Evolutionary conservation across 2,888 invertebrate genomes (phyloP).

Genomic region (Sphinx pinastri): DNA sequence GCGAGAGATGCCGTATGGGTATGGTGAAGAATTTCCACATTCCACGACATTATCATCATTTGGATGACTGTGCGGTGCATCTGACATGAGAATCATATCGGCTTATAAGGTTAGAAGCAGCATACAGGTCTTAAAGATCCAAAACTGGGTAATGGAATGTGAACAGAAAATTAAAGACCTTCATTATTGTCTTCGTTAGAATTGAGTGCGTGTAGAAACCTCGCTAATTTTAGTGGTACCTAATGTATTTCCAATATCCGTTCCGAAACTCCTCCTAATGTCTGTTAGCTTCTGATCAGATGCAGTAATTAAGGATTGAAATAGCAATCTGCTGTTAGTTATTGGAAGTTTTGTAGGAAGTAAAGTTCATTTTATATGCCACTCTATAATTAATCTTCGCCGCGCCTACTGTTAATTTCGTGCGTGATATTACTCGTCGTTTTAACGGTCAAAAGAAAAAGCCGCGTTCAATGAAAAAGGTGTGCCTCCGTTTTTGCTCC

Average conservation of each 20-base stretch:
- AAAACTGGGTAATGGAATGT: neutral
- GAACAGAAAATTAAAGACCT: too few relatives aligned
- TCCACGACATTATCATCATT: constrained; percentile 40
- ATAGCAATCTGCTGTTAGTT: neutral
- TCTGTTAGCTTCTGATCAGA: neutral
- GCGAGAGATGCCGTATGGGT: constrained; percentile 35
- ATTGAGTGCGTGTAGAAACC: too few relatives aligned
- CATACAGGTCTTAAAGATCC: neutral
- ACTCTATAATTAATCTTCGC: constrained; percentile 15
- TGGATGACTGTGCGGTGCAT: constrained; percentile 41
- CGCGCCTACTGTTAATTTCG: constrained; percentile 20
- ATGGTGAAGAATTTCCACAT: constrained; percentile 46
- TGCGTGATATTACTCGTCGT: constrained; percentile 7
- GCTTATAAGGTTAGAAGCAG: neutral
- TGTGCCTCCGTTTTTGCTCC: constrained; percentile 15
- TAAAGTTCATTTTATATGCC: constrained; percentile 1
- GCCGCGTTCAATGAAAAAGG: constrained; percentile 19
- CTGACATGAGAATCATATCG: constrained; percentile 3
- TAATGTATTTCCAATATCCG: too few relatives aligned
- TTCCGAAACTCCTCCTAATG: neutral
- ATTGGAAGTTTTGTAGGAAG: neutral
- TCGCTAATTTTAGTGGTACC: too few relatives aligned
- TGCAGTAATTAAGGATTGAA: neutral
- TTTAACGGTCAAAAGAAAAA: constrained; percentile 11
- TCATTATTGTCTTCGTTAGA: too few relatives aligned